Base-by-base conservation (phyloP, 2,113 vertebrate genomes). In the Gallinago jamesoni region DNA sequence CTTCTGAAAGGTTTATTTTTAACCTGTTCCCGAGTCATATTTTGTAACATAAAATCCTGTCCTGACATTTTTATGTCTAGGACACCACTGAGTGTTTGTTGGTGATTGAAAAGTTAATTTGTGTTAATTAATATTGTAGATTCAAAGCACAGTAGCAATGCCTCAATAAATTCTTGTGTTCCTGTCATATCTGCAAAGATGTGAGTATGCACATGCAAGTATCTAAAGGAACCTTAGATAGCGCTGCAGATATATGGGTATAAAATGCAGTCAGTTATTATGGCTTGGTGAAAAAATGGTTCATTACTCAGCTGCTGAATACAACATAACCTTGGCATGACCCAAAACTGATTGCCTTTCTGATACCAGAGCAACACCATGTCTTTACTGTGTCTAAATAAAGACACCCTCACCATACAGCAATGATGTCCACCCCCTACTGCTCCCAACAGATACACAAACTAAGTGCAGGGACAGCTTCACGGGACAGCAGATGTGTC, bases 401-500 rank as follows among this genome's bases (percentile, higher is more conserved):
- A 64, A 72, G 72, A 53, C 39, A 53, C 22, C 27, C 59, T 55
- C n/a, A 24, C 45, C 53, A 7, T 16, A 37, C 3, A 66, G 24
- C 57, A 68, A 28, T 1, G 0, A 28, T 1, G 0, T 30, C 25
- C 21, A 56, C 33, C 23, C 69, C 62, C 56, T 68, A 16, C 33
- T 45, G 63, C 43, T 39, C 69, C 30, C 56, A 69, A 35, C 33
- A 57, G 62, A 68, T 28, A n/a, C 30, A 52, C 33, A 81, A 52
- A 69, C 12, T 22, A 16, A 17, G 24, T 14, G 16, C 20, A 39
- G 15, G 15, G 60, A 47, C 0, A 0, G 53, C 73, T 89, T n/a
- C n/a, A 43, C 1, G 1, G 30, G 24, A 31, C 48, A 68, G 55
- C 10, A 69, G 47, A 37, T 10, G 18, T 0, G 0, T 11, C 14